Evolutionary conservation across 2,888 invertebrate species (phyloP).

Genomic region (Tuberolachnus salignus): DNA sequence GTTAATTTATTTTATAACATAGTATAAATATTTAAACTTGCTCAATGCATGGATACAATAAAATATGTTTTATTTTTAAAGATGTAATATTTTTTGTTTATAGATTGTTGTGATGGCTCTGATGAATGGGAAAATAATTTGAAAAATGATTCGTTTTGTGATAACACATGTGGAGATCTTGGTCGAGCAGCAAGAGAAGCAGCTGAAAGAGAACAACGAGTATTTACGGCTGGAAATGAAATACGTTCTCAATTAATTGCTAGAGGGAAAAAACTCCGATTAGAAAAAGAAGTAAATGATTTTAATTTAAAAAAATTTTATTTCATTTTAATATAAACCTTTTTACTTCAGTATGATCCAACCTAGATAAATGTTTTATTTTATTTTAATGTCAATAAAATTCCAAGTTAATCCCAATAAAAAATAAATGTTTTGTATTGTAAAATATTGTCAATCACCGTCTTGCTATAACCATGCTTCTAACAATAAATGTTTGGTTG

Average conservation of each 20-base stretch:
- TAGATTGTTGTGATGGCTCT: slow-evolving; percentile 90
- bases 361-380: too few species aligned
- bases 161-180: slow-evolving; percentile 80
- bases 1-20: too few species aligned
- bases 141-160: slow-evolving; percentile 65
- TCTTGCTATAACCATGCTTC: too few species aligned
- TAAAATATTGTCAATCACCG: too few species aligned
- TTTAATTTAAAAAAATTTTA: neutral
- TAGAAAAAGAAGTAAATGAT: slow-evolving; percentile 68
- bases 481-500: too few species aligned
- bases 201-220: slow-evolving; percentile 74
- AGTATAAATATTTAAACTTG: too few species aligned
- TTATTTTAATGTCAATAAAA: too few species aligned
- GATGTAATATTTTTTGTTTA: slow-evolving; percentile 46
- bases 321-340: neutral
- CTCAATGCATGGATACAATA: too few species aligned
- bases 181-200: slow-evolving; percentile 77
- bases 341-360: neutral
- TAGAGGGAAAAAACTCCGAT: slow-evolving; percentile 75
- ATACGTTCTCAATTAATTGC: slow-evolving; percentile 75
- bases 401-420: too few species aligned
- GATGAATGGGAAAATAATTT: slow-evolving; percentile 75
- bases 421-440: too few species aligned
- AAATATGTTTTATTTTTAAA: neutral
- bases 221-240: slow-evolving; percentile 80